A percentile compares a stretch with the other conserved stretches of the same genome.
Evolutionary conservation across 2,113 vertebrate genomes (phyloP).

Genomic region (Dromas ardeola): DNA sequence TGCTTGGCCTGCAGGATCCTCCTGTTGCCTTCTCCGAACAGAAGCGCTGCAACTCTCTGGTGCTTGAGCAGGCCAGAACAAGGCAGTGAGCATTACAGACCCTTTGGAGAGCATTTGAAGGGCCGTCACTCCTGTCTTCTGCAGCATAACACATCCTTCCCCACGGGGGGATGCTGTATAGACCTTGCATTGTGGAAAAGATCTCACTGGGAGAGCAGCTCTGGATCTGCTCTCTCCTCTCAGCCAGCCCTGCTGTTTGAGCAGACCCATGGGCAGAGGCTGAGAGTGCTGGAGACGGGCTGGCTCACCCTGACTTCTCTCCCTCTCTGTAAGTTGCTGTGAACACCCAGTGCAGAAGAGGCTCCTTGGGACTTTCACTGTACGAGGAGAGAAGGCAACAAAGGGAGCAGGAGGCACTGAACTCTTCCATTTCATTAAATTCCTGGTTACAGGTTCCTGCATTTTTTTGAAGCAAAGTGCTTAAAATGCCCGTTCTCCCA

Average conservation of each 20-base stretch:
- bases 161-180: background rate
- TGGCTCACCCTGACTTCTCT: background rate
- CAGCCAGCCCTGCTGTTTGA: background rate
- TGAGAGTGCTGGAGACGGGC: background rate
- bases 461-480: background rate
- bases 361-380: background rate
- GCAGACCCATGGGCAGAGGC: background rate
- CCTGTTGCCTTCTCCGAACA: background rate
- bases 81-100: background rate
- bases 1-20: background rate
- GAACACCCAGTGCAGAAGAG: background rate
- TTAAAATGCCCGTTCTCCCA: conserved; percentile 27
- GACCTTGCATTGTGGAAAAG: background rate
- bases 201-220: background rate
- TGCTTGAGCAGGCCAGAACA: background rate
- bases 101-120: background rate
- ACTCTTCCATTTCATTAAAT: background rate
- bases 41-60: background rate
- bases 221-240: background rate
- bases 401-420: background rate
- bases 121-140: background rate
- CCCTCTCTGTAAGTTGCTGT: background rate
- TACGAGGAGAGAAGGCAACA: background rate
- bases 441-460: conserved; percentile 4
- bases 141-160: background rate